Evolutionary conservation across 2,797 vertebrate species (phyloP), one percentile per base, ranked within the genome.

Genomic region (Crossoptilon crossoptilon): DNA sequence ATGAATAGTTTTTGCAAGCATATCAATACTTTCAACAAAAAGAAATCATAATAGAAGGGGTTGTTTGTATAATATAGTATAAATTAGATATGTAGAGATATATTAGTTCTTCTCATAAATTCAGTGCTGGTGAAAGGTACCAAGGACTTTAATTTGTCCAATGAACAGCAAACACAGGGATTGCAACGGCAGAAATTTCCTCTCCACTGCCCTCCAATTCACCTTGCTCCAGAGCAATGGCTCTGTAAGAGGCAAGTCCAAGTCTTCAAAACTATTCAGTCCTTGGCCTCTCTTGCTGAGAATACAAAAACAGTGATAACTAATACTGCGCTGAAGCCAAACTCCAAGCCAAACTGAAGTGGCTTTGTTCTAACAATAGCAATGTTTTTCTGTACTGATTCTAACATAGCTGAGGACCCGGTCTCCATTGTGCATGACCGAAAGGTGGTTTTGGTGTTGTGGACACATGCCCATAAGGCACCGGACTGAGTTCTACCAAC

Each of bases 401-500:
- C 88, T n/a, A 78, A 66, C 56, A 31, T 48, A 73, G 31, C n/a
- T 63, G 66, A 95, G 82, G 73, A 66, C 35, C 70, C 63, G 46
- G 55, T 91, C 35, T 75, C 43, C 24, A 37, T 18, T 11, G 29
- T 63, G 69, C 56, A 39, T 46, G 62, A 37, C 2, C 13, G 11
- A 10, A 83, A 69, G 62, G 73, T 92, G 79, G 87, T 73, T 95
- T 94, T 94, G 82, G 51, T 64, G 73, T 64, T 92, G 79, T 76
- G 92, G 82, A 84, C 84, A 18, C 49, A 78, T 81, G 79, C 14
- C 85, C 89, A 91, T 18, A 48, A 95, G 91, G 92, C 91, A 92
- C 91, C 94, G 87, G 88, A 69, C 55, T 80, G 92, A 93, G 76
- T 89, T 71, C 85, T 77, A 95, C 89, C 85, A 96, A 84, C 91